Base-by-base conservation (phyloP, 2,888 invertebrate genomes). In the Eupithecia inturbata region DNA sequence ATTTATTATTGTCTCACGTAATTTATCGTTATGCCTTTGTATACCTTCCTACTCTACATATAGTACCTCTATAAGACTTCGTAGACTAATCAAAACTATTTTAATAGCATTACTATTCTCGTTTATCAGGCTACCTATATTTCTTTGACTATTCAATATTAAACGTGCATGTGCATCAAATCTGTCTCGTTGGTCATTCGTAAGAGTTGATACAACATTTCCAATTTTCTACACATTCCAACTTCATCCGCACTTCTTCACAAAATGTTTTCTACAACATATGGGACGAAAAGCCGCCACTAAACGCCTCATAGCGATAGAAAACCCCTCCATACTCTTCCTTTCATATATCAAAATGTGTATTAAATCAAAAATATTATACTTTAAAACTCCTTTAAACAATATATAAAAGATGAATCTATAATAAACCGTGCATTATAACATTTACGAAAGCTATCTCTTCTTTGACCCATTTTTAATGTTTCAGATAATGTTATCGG, bases 211-310 rank as follows among this genome's bases (percentile, higher is more conserved):
- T 36, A 66, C 16, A 73, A 81, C 53, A 68, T 81, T 78, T 72
- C 71, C 71, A 73, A 77, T 78, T 78, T 74, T 26, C 74, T 73
- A 74, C 79, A 71, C 80, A 69, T 72, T 72, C 77, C 79, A 84
- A 81, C 76, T 68, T 49, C 77, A 78, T 77, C 71, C 80, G 80
- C 71, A 75, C 70, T 73, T 57, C 83, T 77, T 68, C 70, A n/a
- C 84, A 84, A 14, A 70, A 53, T 71, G 79, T 73, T 72, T 81
- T 84, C 75, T 80, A 83, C 79, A 78, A 77, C 78, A 81, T 87
- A 88, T 86, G 86, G 83, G 82, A 80, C 77, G 79, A 79, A 87
- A 85, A 90, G 92, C 94, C 93, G 94, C 94, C 94, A 94, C 93
- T 89, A 85, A 84, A 78, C 74, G 77, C 77, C 84, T 86, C 84